Evolutionary conservation across 2,888 invertebrate species (phyloP).

Genomic region (Rotaria macrura): DNA sequence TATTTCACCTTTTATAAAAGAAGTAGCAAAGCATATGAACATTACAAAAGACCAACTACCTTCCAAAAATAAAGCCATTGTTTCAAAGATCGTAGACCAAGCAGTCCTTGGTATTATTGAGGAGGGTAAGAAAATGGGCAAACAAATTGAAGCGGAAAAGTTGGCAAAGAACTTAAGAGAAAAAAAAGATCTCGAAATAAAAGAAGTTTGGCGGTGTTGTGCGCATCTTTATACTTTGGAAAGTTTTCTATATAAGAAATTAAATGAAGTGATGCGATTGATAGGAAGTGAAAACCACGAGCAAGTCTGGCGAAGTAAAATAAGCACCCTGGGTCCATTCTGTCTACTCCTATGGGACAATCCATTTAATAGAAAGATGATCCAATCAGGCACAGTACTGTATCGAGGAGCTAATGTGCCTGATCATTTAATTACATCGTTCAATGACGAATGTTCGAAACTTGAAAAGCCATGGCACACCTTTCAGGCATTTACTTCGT

Average conservation of each 20-base stretch:
- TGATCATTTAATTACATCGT: neutral
- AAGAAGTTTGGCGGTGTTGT: neutral
- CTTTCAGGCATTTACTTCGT: neutral
- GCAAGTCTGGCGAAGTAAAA: neutral
- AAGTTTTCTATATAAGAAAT: neutral
- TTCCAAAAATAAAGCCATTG: neutral
- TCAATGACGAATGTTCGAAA: neutral
- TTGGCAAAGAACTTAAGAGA: neutral
- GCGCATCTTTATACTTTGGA: neutral
- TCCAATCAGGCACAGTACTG: neutral
- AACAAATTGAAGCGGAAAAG: neutral
- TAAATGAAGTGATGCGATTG: neutral
- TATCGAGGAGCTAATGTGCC: neutral
- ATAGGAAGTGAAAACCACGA: neutral
- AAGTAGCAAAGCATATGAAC: neutral
- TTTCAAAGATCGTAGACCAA: neutral
- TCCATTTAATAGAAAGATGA: neutral
- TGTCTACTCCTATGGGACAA: neutral
- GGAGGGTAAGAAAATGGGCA: neutral
- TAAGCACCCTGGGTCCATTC: neutral
- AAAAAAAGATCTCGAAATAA: neutral
- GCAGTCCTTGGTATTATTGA: neutral
- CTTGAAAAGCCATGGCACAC: neutral
- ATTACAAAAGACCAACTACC: neutral
- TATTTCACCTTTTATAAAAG: conserved; percentile 16